A percentile compares a stretch with the other conserved stretches of the same genome.
These are phyloP conservation scores for Uromys caudimaculatus DNA, from an alignment of 2,797 vertebrate genomes.

Conservation along the genomic window DNA sequence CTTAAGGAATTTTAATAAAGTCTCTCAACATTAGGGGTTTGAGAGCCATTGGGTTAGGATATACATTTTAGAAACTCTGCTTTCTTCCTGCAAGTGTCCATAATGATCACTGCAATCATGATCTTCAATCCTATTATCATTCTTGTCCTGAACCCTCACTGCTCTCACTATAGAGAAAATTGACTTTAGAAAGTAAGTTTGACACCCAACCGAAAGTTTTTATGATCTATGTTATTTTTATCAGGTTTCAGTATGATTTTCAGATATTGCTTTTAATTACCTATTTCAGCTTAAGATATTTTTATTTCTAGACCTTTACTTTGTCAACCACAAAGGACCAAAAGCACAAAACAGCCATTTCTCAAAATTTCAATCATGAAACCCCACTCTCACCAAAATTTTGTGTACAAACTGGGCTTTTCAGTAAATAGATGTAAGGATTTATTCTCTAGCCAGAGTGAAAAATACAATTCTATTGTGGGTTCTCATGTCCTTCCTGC, in stretches of 20 bases:
- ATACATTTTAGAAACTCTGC: neutral
- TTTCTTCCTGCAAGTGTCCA: neutral
- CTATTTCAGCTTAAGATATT: neutral
- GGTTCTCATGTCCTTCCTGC: neutral
- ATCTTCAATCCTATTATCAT: neutral
- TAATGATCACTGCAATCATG: neutral
- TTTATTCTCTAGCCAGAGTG: neutral
- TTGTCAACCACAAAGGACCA: neutral
- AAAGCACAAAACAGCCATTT: neutral
- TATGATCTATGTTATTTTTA: neutral
- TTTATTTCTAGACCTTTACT: neutral
- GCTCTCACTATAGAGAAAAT: neutral
- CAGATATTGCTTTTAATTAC: neutral
- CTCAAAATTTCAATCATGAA: neutral
- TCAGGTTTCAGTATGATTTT: neutral
- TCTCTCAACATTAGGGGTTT: neutral
- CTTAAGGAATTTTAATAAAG: neutral
- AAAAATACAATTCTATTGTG: neutral
- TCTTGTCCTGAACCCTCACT: neutral
- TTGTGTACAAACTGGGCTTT: neutral
- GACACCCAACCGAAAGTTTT: neutral
- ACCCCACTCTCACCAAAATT: neutral
- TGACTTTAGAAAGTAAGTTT: neutral
- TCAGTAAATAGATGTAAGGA: neutral
- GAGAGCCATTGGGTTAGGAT: neutral